A percentile compares a stretch with the other conserved stretches of the same genome.
Conservation (phyloP, 2,888 invertebrate genomes). For the Bibio marci region DNA sequence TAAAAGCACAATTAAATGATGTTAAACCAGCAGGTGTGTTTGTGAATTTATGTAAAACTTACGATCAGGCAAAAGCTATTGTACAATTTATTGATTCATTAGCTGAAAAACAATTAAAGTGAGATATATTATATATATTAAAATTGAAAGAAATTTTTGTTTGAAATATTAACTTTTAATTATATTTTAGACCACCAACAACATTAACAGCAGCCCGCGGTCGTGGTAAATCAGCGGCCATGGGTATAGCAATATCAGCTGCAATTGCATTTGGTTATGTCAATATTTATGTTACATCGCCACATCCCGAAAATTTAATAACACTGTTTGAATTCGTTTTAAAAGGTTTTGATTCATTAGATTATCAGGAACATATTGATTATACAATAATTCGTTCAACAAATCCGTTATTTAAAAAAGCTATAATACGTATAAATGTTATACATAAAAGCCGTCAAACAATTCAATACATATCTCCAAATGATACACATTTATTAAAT, state of each 20-base stretch:
- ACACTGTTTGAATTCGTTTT: slow-evolving; percentile 94
- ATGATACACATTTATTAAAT: slow-evolving; percentile 70
- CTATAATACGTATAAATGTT: slow-evolving; percentile 83
- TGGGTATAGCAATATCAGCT: slow-evolving; percentile 82
- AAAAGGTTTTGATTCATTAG: slow-evolving; percentile 84
- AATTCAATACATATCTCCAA: slow-evolving; percentile 93
- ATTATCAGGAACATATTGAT: slow-evolving; percentile 91
- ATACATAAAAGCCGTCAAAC: slow-evolving; percentile 84
- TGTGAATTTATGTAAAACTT: slow-evolving; percentile 75
- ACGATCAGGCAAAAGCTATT: slow-evolving; percentile 86
- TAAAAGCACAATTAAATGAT: slow-evolving; percentile 72
- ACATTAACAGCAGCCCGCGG: slow-evolving; percentile 93
- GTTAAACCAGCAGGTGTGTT: slow-evolving; percentile 84
- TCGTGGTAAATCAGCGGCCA: slow-evolving; percentile 93
- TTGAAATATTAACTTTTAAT: slow-evolving; percentile 15
- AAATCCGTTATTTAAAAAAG: slow-evolving; percentile 92
- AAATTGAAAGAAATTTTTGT: too few species aligned
- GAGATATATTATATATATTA: too few species aligned
- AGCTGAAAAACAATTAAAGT: slow-evolving; percentile 68
- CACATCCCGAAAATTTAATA: slow-evolving; percentile 93
- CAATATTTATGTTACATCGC: slow-evolving; percentile 92
- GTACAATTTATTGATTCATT: slow-evolving; percentile 88
- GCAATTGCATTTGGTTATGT: slow-evolving; percentile 66
- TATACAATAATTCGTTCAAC: slow-evolving; percentile 89
- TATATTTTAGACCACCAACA: slow-evolving; percentile 61